Base-by-base conservation (phyloP, 2,888 invertebrate genomes). In the Choristoneura rosaceana region DNA sequence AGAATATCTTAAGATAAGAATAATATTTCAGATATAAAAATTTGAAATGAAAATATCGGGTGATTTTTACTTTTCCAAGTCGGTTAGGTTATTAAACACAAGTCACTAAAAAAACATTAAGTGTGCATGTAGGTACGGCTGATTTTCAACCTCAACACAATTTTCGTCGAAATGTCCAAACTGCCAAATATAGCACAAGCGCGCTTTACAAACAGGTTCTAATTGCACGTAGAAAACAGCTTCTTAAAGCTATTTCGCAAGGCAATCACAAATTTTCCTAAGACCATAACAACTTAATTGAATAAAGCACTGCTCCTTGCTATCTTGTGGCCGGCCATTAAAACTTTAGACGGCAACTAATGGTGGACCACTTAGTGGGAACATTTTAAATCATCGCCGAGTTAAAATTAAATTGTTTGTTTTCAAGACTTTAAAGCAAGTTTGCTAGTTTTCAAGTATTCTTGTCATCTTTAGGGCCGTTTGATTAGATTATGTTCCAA, bases 251-350 rank as follows among this genome's bases (percentile, higher is more conserved):
- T 12, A 55, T 25, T 63, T 55, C 45, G 58, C 69, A 17, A 69
- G 63, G 69, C 69, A 70, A 70, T 70, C 66, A 62, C 61, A 61
- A 66, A 71, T 66, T 59, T 70, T 66, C 61, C 66, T 34, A 17
- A 67, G 71, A 71, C 66, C 71, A 66, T 61, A 71, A 70, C 70
- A 71, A 64, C 52, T 64, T 65, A 73, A 73, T 73, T 69, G 69
- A 73, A 73, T 73, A 59, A 66, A 69, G 69, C 70, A 60, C 45
- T 69, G 69, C 69, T 71, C 14, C 34, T 52, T 25, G 50, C n/a
- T 62, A 66, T 52, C 58, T 61, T 50, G 65, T 43, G 45, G 60
- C 52, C 43, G 70, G 62, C 71, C 71, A 74, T 74, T 74, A 74
- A 70, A 74, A 74, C 70, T 74, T 74, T n/a, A 17, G 25, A 61